Conservation (phyloP, 2,888 invertebrate species). For the Euproctis similis region DNA sequence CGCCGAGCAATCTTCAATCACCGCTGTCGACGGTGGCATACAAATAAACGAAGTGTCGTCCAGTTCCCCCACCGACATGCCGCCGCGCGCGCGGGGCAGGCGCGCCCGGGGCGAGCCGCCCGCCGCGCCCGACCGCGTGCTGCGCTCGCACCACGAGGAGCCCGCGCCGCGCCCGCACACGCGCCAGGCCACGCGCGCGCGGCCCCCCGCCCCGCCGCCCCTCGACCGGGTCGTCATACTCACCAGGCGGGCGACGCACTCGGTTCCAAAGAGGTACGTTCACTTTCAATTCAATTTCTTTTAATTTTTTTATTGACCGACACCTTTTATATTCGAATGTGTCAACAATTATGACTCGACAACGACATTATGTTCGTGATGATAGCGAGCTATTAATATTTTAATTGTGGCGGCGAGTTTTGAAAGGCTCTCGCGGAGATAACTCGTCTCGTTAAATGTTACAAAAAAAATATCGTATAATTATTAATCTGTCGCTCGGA, state of each 20-base stretch:
- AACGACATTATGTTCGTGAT: too few species aligned
- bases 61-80: conserved; percentile 70
- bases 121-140: conserved; percentile 48
- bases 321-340: too few species aligned
- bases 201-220: conserved; percentile 18
- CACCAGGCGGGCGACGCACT: conserved; percentile 37
- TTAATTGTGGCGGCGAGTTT: too few species aligned
- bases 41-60: conserved; percentile 82
- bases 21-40: conserved; percentile 59
- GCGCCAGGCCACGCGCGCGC: conserved; percentile 31
- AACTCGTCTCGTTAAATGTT: too few species aligned
- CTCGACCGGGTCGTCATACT: conserved; percentile 54
- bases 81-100: conserved; percentile 43
- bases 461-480: too few species aligned
- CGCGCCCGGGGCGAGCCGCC: conserved; percentile 21
- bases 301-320: too few species aligned
- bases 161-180: conserved; percentile 45
- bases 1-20: conserved; percentile 7
- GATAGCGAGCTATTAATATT: too few species aligned
- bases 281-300: too few species aligned
- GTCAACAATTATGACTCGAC: too few species aligned
- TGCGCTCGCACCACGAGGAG: conserved; percentile 61
- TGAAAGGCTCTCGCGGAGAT: too few species aligned
- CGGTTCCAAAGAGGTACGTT: too few species aligned
- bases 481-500: too few species aligned